Base-by-base conservation (phyloP, 2,888 invertebrate genomes). In the Nycteola revayana region DNA sequence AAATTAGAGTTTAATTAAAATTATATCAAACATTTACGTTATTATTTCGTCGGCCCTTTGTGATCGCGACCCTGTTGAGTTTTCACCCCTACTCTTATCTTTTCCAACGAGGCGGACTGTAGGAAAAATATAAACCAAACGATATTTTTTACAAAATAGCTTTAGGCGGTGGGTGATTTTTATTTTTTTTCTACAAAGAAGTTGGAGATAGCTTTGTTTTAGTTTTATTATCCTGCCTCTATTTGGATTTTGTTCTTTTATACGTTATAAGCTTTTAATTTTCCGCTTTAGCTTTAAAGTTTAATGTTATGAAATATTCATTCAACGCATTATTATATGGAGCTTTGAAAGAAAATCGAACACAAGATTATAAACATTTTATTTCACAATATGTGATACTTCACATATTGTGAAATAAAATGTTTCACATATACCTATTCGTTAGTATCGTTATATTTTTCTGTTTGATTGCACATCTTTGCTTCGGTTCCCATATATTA, bases 1-100 rank as follows among this genome's bases (percentile, higher is more conserved):
- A 75, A 82, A 83, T 81, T 79, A 78, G 76, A 65, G 65, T 75
- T 75, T 82, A 83, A 82, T 83, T 83, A 84, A 82, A 81, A 78
- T 79, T 70, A 74, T 70, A 67, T 56, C 75, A 69, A 73, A 82
- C 79, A 75, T 80, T 62, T 65, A 62, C 64, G 70, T 75, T 77
- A 77, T 81, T 77, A 80, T 73, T 70, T 54, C 53, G 60, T 49
- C 48, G 65, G 45, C 68, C n/a, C 74, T 83, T 81, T 83, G 81
- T 83, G 72, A 73, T 67, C 63, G 64, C 61, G 69, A 70, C 65
- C 74, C 72, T 74, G 76, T 74, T 65, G 66, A 60, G 56, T 56
- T 53, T 62, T 56, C 59, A 55, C 51, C 60, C 52, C 46, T 48
- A 58, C 57, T 54, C 66, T 75, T 77, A 76, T 78, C 72, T 75